Evolutionary conservation across 2,797 vertebrate genomes (phyloP).

Genomic region (Chloroceryle amazona): DNA sequence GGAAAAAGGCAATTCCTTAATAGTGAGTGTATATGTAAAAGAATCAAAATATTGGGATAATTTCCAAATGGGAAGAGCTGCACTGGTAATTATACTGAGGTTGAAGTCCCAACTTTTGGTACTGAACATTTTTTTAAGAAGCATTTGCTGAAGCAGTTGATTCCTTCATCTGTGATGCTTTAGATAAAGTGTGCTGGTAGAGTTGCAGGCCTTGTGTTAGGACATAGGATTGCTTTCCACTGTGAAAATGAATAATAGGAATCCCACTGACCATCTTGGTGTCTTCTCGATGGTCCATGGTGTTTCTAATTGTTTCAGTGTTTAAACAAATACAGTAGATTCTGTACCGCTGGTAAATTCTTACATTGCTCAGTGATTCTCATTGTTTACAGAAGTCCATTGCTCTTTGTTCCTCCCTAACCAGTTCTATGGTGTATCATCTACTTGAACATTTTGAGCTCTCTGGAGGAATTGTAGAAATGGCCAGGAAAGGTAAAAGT

Average conservation of each 20-base stretch:
- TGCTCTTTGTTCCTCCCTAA: not conserved
- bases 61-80: not conserved
- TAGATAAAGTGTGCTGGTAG: not conserved
- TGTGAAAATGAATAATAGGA: not conserved
- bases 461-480: not conserved
- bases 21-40: not conserved
- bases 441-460: not conserved
- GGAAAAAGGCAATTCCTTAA: not conserved
- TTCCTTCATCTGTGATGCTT: not conserved
- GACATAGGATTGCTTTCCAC: not conserved
- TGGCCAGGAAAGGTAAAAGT: not conserved
- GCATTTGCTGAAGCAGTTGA: not conserved
- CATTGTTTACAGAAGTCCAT: not conserved
- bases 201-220: not conserved
- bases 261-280: not conserved
- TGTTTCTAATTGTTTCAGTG: not conserved
- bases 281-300: not conserved
- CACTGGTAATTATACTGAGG: not conserved
- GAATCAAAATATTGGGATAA: not conserved
- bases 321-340: not conserved
- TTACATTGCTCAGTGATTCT: not conserved
- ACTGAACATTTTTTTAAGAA: not conserved
- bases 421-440: not conserved
- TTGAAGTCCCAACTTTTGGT: not conserved
- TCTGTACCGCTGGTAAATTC: not conserved